Conservation (phyloP, 2,888 invertebrate species). For the Drosophila mercatorum region DNA sequence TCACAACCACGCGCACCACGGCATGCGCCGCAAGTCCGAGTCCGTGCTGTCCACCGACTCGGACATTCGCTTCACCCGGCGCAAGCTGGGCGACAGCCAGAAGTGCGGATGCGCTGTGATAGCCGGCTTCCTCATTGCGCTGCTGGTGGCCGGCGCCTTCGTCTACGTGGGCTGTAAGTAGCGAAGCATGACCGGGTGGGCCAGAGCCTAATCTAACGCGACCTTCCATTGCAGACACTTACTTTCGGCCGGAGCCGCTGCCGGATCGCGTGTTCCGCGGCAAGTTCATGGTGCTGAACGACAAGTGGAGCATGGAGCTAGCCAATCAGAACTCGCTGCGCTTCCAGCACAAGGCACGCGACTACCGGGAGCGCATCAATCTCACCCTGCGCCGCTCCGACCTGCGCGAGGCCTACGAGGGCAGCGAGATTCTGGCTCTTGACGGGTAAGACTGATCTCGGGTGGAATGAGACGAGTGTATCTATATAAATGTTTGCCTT, state of each 20-base stretch:
- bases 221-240: conserved; percentile 77
- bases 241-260: conserved; percentile 86
- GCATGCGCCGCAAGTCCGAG: conserved; percentile 86
- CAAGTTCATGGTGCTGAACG: conserved; percentile 89
- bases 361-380: conserved; percentile 91
- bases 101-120: conserved; percentile 95
- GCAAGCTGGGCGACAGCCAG: conserved; percentile 93
- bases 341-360: conserved; percentile 90
- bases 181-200: background rate
- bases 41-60: conserved; percentile 94
- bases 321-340: conserved; percentile 88
- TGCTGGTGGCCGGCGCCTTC: conserved; percentile 89
- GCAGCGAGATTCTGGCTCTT: conserved; percentile 92
- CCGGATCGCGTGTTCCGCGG: conserved; percentile 93
- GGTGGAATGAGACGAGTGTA: fast-evolving
- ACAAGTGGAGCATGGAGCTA: conserved; percentile 89
- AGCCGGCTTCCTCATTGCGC: conserved; percentile 92
- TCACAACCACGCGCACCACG: conserved; percentile 66
- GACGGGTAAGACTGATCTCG: conserved; percentile 88
- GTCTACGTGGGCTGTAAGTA: conserved; percentile 87
- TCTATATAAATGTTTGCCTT: background rate
- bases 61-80: conserved; percentile 94
- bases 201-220: background rate
- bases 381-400: conserved; percentile 90
- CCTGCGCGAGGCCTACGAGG: conserved; percentile 90